A percentile compares a stretch with the other conserved stretches of the same genome.
These are phyloP conservation scores for Crotalus viridis DNA, from an alignment of 2,113 vertebrate genomes.

Conservation along the genomic window DNA sequence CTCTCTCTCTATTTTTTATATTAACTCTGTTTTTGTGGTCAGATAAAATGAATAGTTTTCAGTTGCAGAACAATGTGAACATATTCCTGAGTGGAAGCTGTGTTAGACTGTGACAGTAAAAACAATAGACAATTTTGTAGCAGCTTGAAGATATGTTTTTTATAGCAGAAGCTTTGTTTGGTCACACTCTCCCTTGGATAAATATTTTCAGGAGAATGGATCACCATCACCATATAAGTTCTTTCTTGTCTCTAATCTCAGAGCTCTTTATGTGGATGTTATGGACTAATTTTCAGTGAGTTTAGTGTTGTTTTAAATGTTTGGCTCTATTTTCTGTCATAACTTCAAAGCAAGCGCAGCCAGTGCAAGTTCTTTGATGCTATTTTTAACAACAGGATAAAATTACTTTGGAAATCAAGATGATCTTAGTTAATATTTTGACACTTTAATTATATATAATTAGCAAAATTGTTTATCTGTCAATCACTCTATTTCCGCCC, in stretches of 20 bases:
- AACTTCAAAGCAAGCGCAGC: background rate
- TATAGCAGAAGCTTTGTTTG: background rate
- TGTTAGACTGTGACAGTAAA: background rate
- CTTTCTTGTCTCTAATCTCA: background rate
- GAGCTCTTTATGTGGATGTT: background rate
- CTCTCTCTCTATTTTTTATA: background rate
- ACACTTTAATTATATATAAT: background rate
- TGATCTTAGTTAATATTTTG: background rate
- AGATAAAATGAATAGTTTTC: background rate
- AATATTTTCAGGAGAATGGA: background rate
- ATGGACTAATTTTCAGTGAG: constrained; percentile 1
- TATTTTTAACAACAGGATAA: background rate
- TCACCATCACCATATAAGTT: background rate
- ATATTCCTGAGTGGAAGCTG: background rate
- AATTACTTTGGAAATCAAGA: background rate
- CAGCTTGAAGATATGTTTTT: background rate
- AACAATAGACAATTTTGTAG: background rate
- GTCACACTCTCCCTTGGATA: background rate
- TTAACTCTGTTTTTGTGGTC: background rate
- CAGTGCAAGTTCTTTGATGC: background rate
- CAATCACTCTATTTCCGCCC: background rate
- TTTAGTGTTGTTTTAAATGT: background rate
- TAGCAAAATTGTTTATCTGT: background rate
- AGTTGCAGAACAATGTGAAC: background rate
- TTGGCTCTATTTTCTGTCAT: background rate